phyloP scores from a whole-genome alignment of 2,113 vertebrate genomes.

The Halichoeres trimaculatus region DNA sequence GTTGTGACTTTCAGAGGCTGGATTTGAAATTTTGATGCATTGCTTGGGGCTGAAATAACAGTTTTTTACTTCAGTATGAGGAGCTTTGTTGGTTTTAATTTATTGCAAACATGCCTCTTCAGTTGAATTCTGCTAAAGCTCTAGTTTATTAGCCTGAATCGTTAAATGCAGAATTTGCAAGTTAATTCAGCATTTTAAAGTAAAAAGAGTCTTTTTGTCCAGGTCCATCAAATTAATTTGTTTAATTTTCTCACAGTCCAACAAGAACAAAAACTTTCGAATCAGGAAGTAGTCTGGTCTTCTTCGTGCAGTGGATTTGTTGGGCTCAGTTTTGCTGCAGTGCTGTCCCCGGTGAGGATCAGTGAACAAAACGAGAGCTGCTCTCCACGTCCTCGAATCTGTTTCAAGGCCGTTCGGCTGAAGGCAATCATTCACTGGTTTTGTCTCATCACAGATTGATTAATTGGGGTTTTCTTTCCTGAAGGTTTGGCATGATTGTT shows the following conservation, averaged over 20 bases:
- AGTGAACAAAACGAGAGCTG: constrained; percentile 30
- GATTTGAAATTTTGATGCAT: constrained; percentile 24
- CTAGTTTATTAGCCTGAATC: neutral
- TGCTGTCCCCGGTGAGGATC: constrained; percentile 40
- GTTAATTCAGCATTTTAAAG: neutral
- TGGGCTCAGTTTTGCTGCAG: constrained; percentile 43
- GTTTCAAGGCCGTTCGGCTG: constrained; percentile 43
- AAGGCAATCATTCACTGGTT: constrained; percentile 32
- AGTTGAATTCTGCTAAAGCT: neutral
- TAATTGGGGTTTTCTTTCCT: constrained; percentile 32
- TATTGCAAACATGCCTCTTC: neutral
- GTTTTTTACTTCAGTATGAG: neutral
- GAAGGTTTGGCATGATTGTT: constrained; percentile 38
- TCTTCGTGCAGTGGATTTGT: constrained; percentile 23
- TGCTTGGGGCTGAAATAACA: constrained; percentile 5
- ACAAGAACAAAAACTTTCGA: constrained; percentile 29
- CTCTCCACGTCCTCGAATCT: constrained; percentile 6
- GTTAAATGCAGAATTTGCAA: neutral
- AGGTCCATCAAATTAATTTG: neutral
- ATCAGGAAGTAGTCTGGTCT: constrained; percentile 22
- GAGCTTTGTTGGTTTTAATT: constrained; percentile 6
- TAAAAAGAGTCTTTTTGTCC: neutral
- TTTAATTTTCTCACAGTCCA: constrained; percentile 23
- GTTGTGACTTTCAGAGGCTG: constrained; percentile 13
- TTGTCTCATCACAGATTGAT: constrained; percentile 28